Conservation (phyloP, 92 coral and sea anemone genomes). For the Zoanthus solanderi region DNA sequence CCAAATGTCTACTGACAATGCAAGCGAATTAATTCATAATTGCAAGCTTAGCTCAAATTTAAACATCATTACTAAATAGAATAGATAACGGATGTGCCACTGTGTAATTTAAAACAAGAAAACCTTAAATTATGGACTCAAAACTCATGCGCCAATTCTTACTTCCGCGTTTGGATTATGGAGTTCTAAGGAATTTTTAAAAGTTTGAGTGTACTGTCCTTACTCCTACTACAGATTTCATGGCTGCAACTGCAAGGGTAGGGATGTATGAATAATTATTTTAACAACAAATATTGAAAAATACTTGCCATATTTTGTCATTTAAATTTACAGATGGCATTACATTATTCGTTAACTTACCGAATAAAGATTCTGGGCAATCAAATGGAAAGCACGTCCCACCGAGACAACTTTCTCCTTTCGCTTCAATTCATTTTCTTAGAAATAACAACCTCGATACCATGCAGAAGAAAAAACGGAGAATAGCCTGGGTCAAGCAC, state of each 20-base stretch:
- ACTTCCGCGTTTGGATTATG: not conserved
- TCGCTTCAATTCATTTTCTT: not conserved
- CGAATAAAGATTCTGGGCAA: not conserved
- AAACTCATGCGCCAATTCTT: not conserved
- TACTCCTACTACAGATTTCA: not conserved
- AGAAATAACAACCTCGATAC: slow-evolving; percentile 22
- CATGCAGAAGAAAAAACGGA: not conserved
- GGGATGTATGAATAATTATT: not conserved
- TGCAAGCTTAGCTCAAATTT: too few species aligned
- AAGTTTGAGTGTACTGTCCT: too few species aligned
- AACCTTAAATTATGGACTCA: too few species aligned
- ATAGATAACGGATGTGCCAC: too few species aligned
- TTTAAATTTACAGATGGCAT: not conserved
- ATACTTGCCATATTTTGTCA: not conserved
- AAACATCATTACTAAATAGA: too few species aligned
- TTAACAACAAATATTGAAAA: not conserved
- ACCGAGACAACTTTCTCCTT: not conserved
- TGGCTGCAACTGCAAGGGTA: not conserved
- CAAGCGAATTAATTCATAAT: too few species aligned
- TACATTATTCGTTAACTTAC: not conserved
- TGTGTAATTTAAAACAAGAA: too few species aligned
- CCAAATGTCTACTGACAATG: too few species aligned
- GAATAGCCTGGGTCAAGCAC: not conserved
- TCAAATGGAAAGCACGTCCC: not conserved
- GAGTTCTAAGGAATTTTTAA: too few species aligned